Evolutionary conservation across 2,888 invertebrate species (phyloP).

Genomic region (Pyrocoelia pectoralis): DNA sequence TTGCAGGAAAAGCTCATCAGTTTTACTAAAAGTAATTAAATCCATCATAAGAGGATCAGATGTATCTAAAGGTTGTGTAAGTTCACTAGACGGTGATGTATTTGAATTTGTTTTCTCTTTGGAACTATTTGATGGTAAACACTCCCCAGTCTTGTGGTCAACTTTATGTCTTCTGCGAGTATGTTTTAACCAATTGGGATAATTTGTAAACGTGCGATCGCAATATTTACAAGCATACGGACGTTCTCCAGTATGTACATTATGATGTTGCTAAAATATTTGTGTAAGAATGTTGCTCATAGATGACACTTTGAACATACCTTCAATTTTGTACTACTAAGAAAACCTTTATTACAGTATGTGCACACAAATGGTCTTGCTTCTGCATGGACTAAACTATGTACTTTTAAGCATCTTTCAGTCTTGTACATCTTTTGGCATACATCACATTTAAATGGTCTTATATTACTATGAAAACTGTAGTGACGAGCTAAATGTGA

Average conservation of each 20-base stretch:
- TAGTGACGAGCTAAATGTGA: slow-evolving; percentile 59
- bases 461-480: slow-evolving; percentile 57
- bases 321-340: slow-evolving; percentile 65
- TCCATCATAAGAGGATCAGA: slow-evolving; percentile 45
- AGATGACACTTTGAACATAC: slow-evolving; percentile 38
- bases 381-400: slow-evolving; percentile 64
- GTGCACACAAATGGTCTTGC: slow-evolving; percentile 64
- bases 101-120: slow-evolving; percentile 36
- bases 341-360: slow-evolving; percentile 66
- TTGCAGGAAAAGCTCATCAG: slow-evolving; percentile 52
- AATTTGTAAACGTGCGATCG: slow-evolving; percentile 64
- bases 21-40: slow-evolving; percentile 48
- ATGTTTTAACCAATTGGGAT: slow-evolving; percentile 68
- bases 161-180: slow-evolving; percentile 64
- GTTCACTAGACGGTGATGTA: slow-evolving; percentile 11
- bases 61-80: slow-evolving; percentile 20
- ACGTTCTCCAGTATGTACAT: slow-evolving; percentile 65
- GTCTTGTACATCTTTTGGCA: slow-evolving; percentile 67
- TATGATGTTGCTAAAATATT: slow-evolving; percentile 62
- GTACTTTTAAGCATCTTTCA: slow-evolving; percentile 66
- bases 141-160: slow-evolving; percentile 55
- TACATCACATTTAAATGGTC: slow-evolving; percentile 59
- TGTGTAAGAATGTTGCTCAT: background rate
- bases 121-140: slow-evolving; percentile 44
- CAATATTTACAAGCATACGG: slow-evolving; percentile 67